Base-by-base conservation (phyloP, 2,888 invertebrate genomes). In the Blastobasis adustella region DNA sequence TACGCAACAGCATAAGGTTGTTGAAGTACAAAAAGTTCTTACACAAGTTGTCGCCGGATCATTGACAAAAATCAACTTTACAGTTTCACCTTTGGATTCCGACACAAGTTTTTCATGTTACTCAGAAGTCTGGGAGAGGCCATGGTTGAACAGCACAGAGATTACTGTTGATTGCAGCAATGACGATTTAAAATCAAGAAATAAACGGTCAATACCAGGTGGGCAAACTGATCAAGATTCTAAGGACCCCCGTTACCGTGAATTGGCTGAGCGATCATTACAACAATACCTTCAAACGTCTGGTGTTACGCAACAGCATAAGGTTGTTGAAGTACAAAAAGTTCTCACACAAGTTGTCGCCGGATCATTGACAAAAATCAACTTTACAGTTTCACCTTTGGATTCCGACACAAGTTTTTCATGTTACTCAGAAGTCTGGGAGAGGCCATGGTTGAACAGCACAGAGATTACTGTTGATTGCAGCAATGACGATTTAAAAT, bases 351-450 rank as follows among this genome's bases (percentile, higher is more conserved):
- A 90, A 68, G 69, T 89, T 0, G 91, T 90, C 0, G 58, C 86
- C 7, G 91, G 91, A 5, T 49, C 55, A 1, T 53, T 78, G 37
- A 90, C 88, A 8, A 88, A 74, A 63, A 84, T 93, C 38, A 46
- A 61, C 43, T 69, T 67, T 43, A 54, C 53, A n/a, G 59, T 60
- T 6, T 48, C 49, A 3, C 56, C 60, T 49, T 6, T 5, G 46
- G 9, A 41, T 5, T 47, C n/a, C 46, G 6, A 48, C 43, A 5
- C 53, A 63, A 23, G 23, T 23, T 23, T 23, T 23, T 23, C 23
- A 3, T 23, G 23, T 23, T 23, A 23, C 3, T 23, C 23, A 23
- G 23, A 23, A 23, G 23, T 23, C 23, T 23, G 23, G 23, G 23
- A 23, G 23, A 23, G 23, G 23, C 23, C 23, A 3, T 23, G 23